phyloP scores from a whole-genome alignment of 2,113 vertebrate species.

The Pterocles gutturalis region DNA sequence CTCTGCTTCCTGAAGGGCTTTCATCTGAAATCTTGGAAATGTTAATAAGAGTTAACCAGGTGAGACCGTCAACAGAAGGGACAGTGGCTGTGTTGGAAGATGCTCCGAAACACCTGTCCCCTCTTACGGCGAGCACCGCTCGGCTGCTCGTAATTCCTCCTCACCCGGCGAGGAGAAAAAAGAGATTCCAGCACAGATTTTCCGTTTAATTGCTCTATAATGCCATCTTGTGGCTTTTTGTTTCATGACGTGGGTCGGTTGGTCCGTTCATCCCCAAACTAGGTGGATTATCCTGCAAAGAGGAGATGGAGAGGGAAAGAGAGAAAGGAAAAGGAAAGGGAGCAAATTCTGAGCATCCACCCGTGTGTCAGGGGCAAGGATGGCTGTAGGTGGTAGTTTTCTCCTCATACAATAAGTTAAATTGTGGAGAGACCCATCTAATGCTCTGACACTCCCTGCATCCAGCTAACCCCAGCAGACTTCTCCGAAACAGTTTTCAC shows the following conservation, averaged over 20 bases:
- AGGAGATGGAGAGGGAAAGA: neutral
- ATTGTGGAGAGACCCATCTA: fast-evolving
- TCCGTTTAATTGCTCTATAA: constrained; percentile 65
- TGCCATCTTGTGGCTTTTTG: constrained; percentile 73
- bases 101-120: constrained; percentile 23
- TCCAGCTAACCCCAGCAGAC: neutral
- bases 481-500: neutral
- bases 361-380: too few species aligned
- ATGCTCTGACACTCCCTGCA: neutral
- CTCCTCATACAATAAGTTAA: neutral
- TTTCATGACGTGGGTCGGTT: neutral
- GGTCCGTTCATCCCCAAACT: neutral
- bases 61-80: constrained; percentile 59
- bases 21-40: constrained; percentile 33
- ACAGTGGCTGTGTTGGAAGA: constrained; percentile 15
- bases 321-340: neutral
- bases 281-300: neutral
- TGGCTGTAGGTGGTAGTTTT: neutral
- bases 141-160: neutral
- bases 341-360: neutral
- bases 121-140: neutral
- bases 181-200: neutral
- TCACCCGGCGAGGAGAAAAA: neutral
- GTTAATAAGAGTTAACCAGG: constrained; percentile 67
- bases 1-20: neutral